These are phyloP conservation scores for Drosophila pseudoananassae DNA, from an alignment of 1,140 invertebrate genomes.

Conservation along the genomic window DNA sequence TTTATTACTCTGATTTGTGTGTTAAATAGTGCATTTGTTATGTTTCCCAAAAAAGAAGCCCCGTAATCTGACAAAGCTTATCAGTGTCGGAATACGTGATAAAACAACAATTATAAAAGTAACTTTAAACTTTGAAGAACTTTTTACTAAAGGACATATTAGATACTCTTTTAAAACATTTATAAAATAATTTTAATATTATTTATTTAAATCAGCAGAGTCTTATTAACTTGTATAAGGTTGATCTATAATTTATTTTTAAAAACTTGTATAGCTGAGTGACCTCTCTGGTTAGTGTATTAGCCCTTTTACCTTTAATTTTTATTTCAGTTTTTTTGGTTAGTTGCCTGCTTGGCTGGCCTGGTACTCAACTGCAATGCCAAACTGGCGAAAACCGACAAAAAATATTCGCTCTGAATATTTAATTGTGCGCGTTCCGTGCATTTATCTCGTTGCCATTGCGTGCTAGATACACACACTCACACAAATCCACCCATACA, in stretches of 20 bases:
- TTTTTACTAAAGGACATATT: background rate
- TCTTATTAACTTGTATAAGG: too few species aligned
- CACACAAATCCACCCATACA: background rate
- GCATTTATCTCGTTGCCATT: conserved; percentile 55
- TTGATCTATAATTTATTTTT: background rate
- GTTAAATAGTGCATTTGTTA: background rate
- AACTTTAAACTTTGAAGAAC: conserved; percentile 34
- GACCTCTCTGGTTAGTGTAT: background rate
- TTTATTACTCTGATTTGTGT: background rate
- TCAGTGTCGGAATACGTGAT: conserved; percentile 23
- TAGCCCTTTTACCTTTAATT: background rate
- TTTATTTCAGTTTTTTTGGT: conserved; percentile 26
- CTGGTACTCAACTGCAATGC: conserved; percentile 37
- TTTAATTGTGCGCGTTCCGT: conserved; percentile 74
- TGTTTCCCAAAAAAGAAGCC: background rate
- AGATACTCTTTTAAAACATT: background rate
- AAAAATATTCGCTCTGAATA: conserved; percentile 77
- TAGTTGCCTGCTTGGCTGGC: conserved; percentile 29
- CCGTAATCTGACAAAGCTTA: conserved; percentile 22
- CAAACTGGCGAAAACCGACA: conserved; percentile 41
- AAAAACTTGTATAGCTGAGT: background rate
- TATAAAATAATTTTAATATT: too few species aligned
- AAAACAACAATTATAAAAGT: conserved; percentile 25
- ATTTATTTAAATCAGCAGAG: too few species aligned
- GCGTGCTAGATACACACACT: conserved; percentile 21